Evolutionary conservation across 2,888 invertebrate species (phyloP).

Genomic region (Agrypnus murinus): DNA sequence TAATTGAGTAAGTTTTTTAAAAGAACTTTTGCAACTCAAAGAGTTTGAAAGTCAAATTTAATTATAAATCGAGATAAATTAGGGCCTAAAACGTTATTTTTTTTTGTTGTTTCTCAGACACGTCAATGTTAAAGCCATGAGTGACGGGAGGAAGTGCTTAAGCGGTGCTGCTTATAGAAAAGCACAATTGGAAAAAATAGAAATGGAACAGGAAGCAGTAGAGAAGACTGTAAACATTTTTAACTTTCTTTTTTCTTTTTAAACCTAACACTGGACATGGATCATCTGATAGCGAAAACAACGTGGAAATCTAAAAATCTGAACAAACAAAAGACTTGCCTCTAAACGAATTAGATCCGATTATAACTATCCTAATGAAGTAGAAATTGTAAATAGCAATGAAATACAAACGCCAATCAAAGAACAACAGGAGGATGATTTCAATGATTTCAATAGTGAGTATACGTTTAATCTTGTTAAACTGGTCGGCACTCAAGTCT

Average conservation of each 20-base stretch:
- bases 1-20: too few species aligned
- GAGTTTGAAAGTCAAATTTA: too few species aligned
- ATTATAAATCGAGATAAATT: too few species aligned
- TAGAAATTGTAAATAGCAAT: neutral
- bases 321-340: neutral
- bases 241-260: too few species aligned
- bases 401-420: neutral
- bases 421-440: neutral
- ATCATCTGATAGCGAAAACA: neutral
- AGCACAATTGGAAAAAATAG: neutral
- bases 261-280: constrained; percentile 2
- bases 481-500: too few species aligned
- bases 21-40: too few species aligned
- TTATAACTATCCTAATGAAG: neutral
- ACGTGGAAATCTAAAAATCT: neutral
- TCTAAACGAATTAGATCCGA: neutral
- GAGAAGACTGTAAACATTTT: neutral
- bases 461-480: too few species aligned
- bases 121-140: too few species aligned
- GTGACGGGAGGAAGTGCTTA: too few species aligned
- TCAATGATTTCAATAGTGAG: neutral
- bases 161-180: constrained; percentile 1
- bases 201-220: neutral
- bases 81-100: too few species aligned
- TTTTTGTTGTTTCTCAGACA: too few species aligned